Evolutionary conservation across 2,888 invertebrate genomes (phyloP).

Genomic region (Parnassius smintheus): DNA sequence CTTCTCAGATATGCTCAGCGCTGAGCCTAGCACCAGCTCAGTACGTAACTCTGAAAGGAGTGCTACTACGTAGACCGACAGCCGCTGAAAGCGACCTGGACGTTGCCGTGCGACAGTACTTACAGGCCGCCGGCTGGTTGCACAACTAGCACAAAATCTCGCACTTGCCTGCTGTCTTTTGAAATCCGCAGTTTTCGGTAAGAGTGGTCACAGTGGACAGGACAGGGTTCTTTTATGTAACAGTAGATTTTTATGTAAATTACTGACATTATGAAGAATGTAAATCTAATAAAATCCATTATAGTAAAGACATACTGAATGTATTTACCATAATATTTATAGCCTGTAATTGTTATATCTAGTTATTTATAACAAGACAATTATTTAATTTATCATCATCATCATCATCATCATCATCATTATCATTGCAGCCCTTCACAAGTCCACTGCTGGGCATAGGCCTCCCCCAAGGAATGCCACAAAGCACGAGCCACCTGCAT

Average conservation of each 20-base stretch:
- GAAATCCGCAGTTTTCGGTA: neutral
- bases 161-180: neutral
- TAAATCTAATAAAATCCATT: no score
- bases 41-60: conserved; percentile 93
- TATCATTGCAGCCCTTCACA: no score
- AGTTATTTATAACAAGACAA: no score
- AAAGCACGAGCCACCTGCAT: no score
- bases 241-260: no score
- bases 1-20: conserved; percentile 84
- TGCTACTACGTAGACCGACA: conserved; percentile 85
- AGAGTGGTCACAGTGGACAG: neutral
- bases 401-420: no score
- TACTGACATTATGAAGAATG: no score
- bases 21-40: conserved; percentile 92
- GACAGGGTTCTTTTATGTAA: neutral
- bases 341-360: neutral
- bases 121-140: conserved; percentile 70
- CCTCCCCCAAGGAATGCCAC: no score
- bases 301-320: neutral
- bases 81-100: conserved; percentile 60
- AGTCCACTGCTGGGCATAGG: no score
- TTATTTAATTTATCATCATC: no score
- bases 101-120: conserved; percentile 59
- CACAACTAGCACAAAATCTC: conserved; percentile 46
- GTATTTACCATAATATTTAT: neutral